These are phyloP conservation scores for Synergus itoensis DNA, from an alignment of 2,888 invertebrate species.

Conservation along the genomic window DNA sequence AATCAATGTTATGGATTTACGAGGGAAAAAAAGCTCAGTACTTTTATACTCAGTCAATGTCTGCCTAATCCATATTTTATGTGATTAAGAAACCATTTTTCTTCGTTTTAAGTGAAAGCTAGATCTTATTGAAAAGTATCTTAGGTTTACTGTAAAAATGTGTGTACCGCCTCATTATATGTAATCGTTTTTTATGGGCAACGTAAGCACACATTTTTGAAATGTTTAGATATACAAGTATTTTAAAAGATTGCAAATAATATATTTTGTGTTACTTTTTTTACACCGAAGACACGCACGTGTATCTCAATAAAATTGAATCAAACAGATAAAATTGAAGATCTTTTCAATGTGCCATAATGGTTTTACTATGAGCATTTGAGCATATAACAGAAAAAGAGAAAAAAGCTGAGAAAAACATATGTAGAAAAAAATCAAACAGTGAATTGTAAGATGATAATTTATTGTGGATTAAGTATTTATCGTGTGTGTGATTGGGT, in stretches of 20 bases:
- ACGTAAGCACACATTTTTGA: background rate
- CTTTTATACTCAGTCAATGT: background rate
- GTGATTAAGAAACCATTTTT: background rate
- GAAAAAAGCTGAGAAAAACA: background rate
- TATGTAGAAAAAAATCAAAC: background rate
- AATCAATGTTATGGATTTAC: background rate
- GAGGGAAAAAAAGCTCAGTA: background rate
- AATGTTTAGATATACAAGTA: background rate
- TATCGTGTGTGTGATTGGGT: background rate
- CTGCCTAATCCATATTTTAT: background rate
- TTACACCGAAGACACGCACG: conserved; percentile 20
- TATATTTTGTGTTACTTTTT: conserved; percentile 5
- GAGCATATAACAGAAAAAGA: background rate
- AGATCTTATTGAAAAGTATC: background rate
- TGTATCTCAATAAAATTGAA: background rate
- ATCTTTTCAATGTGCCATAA: background rate
- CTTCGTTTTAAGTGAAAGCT: conserved; percentile 6
- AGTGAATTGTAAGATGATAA: background rate
- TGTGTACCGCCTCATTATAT: background rate
- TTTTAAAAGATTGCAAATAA: conserved; percentile 13
- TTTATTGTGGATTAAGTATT: background rate
- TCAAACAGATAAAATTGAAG: background rate
- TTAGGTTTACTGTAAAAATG: background rate
- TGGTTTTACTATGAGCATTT: background rate
- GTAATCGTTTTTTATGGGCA: background rate